phyloP scores from a whole-genome alignment of 1,140 invertebrate species.

The Bombus haemorrhoidalis region DNA sequence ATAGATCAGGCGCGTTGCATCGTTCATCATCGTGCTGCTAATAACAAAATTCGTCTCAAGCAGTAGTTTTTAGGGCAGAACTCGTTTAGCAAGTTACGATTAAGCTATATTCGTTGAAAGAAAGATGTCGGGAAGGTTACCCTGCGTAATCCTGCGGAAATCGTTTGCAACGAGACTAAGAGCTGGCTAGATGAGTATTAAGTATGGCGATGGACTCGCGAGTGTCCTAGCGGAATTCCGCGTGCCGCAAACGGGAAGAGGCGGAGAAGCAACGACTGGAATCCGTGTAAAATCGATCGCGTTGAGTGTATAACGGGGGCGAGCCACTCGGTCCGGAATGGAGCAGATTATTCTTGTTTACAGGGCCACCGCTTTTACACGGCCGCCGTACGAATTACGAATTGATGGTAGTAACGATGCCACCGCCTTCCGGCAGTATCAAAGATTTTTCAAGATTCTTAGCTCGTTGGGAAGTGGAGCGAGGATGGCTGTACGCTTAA shows the following conservation, averaged over 20 bases:
- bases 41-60: too few species aligned
- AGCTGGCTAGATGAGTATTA: not conserved
- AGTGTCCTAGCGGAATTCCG: too few species aligned
- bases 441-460: not conserved
- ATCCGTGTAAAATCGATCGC: conserved; percentile 18
- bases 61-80: too few species aligned
- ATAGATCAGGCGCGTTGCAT: fast-evolving
- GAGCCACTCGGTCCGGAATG: not conserved
- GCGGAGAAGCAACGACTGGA: not conserved
- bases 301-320: not conserved
- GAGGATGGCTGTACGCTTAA: not conserved
- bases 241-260: not conserved
- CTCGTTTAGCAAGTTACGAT: too few species aligned
- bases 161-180: too few species aligned
- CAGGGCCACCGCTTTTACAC: not conserved
- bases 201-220: not conserved
- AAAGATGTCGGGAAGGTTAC: not conserved
- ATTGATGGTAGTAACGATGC: not conserved
- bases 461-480: not conserved
- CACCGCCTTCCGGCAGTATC: too few species aligned
- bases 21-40: too few species aligned
- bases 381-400: not conserved
- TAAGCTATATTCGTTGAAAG: too few species aligned
- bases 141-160: not conserved
- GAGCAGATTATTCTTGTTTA: conserved; percentile 23